Base-by-base conservation (phyloP, 2,113 vertebrate species). In the Emydura subglobosa region DNA sequence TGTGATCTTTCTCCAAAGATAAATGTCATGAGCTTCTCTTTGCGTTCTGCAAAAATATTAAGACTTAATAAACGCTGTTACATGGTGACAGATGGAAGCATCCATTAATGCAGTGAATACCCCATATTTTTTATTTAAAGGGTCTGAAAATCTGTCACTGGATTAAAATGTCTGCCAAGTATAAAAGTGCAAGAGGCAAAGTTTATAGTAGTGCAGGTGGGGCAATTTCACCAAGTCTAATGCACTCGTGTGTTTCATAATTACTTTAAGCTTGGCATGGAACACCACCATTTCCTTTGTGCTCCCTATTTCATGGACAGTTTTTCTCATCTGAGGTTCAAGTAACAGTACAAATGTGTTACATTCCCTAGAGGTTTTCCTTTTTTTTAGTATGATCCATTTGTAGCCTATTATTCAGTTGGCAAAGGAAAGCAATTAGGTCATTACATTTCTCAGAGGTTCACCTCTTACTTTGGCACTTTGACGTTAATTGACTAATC, bases 401-500 rank as follows among this genome's bases (percentile, higher is more conserved):
- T 89, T 85, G 50, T 79, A 83, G 47, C 42, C 85, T 89, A 47
- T 92, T 92, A 27, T 92, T 94, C 68, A 79, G 55, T 87, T 87
- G 57, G 47, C 83, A 74, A 17, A 55, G 85, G 79, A 87, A 91
- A 88, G 25, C 80, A 89, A 39, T 93, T 82, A 86, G 22, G 50
- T 91, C 81, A 65, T 79, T 65, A 9, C 86, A 83, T 74, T 90
- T 85, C 78, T 93, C 47, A 79, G 57, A 89, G 78, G 16, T 93
- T 94, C 89, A 61, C 87, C 54, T 55, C 72, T 89, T 92, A 57
- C 72, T 79, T 59, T 59, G 82, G 51, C 42, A 79, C 82, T 82
- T 80, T 22, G 72, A 74, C 10, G 54, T 86, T 94, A 87, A 83
- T 53, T 88, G 81, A 90, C 83, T 94, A 92, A 91, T 84, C 55